phyloP scores from a whole-genome alignment of 2,113 vertebrate genomes.

The Blennius ocellaris region DNA sequence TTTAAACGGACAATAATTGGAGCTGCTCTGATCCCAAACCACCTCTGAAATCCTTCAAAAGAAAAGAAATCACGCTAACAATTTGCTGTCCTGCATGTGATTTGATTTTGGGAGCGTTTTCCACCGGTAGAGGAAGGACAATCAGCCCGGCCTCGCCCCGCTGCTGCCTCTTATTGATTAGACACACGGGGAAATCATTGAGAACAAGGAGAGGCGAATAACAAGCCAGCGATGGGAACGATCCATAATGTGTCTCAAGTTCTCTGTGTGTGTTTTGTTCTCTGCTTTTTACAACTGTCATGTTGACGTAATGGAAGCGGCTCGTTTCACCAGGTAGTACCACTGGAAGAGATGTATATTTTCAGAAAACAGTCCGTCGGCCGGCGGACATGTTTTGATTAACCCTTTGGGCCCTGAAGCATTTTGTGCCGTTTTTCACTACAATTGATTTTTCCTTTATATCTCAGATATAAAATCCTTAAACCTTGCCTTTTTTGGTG shows the following conservation, averaged over 20 bases:
- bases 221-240: slow-evolving; percentile 70
- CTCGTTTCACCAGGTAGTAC: slow-evolving; percentile 13
- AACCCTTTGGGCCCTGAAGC: too few species aligned
- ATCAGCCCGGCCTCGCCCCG: slow-evolving; percentile 43
- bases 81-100: slow-evolving; percentile 17
- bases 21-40: background rate
- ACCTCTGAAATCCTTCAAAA: slow-evolving; percentile 10
- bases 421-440: too few species aligned
- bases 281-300: slow-evolving; percentile 1
- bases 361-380: background rate
- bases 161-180: slow-evolving; percentile 68
- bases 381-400: background rate
- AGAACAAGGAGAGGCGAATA: slow-evolving; percentile 52
- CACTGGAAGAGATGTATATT: background rate
- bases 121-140: slow-evolving; percentile 56
- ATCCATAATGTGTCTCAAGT: slow-evolving; percentile 66
- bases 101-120: slow-evolving; percentile 42
- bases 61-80: slow-evolving; percentile 1
- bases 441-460: too few species aligned
- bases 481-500: too few species aligned
- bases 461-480: too few species aligned
- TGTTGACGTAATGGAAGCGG: slow-evolving; percentile 29
- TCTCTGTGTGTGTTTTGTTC: slow-evolving; percentile 23
- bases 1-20: too few species aligned
- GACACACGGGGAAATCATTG: slow-evolving; percentile 61